phyloP scores from a whole-genome alignment of 2,797 vertebrate species.

The Gouania willdenowi region DNA sequence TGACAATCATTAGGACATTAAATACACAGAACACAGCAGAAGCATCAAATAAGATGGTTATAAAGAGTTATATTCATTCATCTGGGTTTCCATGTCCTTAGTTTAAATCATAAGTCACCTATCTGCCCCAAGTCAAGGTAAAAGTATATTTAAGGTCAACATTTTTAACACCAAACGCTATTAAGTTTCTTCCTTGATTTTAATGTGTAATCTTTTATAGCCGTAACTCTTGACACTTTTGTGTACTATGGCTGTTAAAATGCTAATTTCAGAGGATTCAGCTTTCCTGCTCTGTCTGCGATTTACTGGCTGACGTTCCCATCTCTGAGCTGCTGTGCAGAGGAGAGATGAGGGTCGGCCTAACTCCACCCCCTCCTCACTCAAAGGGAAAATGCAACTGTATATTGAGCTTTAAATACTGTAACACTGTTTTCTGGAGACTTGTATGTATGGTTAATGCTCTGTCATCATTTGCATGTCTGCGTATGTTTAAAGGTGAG shows the following conservation, averaged over 20 bases:
- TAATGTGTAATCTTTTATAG: conserved; percentile 34
- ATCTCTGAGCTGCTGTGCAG: conserved; percentile 50
- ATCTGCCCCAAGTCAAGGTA: no score
- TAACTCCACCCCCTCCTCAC: conserved; percentile 53
- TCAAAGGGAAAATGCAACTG: conserved; percentile 36
- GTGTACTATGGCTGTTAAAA: conserved; percentile 67
- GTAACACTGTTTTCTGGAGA: conserved; percentile 18
- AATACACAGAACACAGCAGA: no score
- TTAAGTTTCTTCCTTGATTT: conserved; percentile 27
- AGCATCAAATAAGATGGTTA: no score
- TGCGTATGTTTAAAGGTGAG: conserved; percentile 23
- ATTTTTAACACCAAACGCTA: no score
- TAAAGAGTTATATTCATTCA: no score
- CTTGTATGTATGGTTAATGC: conserved; percentile 34
- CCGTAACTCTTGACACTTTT: conserved; percentile 59
- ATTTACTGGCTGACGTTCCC: conserved; percentile 59
- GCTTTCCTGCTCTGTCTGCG: conserved; percentile 59
- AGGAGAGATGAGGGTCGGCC: conserved; percentile 52
- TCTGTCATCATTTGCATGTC: conserved; percentile 28
- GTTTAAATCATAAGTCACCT: no score
- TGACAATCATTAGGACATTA: no score
- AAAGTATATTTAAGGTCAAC: no score
- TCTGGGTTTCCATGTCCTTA: no score
- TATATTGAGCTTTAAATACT: conserved; percentile 34
- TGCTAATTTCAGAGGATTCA: conserved; percentile 67